phyloP scores from a whole-genome alignment of 2,113 vertebrate species.

The Prochilodus magdalenae region DNA sequence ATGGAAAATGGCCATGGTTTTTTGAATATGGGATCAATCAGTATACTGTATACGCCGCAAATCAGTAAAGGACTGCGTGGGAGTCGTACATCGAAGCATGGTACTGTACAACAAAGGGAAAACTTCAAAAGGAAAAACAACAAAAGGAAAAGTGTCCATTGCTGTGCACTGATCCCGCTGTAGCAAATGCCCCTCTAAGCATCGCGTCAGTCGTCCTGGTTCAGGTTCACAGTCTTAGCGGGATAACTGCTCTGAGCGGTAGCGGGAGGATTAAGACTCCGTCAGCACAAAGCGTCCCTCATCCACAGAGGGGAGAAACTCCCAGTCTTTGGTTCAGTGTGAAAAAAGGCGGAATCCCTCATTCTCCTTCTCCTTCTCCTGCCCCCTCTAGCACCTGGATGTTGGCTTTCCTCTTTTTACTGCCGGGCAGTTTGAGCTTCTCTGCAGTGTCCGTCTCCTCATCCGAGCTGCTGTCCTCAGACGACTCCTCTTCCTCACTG shows the following conservation, averaged over 20 bases:
- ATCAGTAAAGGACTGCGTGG: neutral
- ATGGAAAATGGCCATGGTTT: too few relatives aligned
- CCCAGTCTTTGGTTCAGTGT: neutral
- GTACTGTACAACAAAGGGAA: neutral
- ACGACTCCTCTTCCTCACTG: conserved; percentile 66
- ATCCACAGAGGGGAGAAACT: neutral
- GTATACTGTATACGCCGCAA: neutral
- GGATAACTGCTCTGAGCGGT: neutral
- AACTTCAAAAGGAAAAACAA: too few relatives aligned
- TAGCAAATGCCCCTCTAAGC: neutral
- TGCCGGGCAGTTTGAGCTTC: conserved; percentile 84
- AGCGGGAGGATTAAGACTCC: neutral
- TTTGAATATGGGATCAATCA: too few relatives aligned
- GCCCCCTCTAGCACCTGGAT: conserved; percentile 88
- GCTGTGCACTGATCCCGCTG: neutral
- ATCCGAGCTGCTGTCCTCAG: conserved; percentile 67
- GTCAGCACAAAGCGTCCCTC: neutral
- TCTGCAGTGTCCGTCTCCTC: conserved; percentile 76
- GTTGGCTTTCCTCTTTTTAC: conserved; percentile 70
- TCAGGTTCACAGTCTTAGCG: neutral
- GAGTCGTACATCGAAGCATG: neutral
- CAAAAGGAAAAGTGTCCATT: neutral
- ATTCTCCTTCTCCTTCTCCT: conserved; percentile 43
- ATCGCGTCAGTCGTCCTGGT: too few relatives aligned
- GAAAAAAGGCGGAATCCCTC: neutral